Base-by-base conservation (phyloP, 2,797 vertebrate genomes). In the Sebastolobus altivelis region DNA sequence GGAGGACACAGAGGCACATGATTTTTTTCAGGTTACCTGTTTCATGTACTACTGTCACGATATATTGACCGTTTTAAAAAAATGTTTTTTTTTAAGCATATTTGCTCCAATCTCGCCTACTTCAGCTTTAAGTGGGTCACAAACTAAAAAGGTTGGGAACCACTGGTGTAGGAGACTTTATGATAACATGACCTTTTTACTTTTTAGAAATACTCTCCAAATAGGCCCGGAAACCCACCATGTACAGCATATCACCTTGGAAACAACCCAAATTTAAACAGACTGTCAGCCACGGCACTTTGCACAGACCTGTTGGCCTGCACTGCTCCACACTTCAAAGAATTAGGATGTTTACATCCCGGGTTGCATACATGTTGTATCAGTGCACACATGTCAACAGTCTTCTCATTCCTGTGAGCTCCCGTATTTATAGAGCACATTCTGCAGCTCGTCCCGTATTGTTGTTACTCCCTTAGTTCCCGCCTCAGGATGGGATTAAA, bases 351-450 rank as follows among this genome's bases (percentile, higher is more conserved):
- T 90, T 83, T 78, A 77, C 61, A 3, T 87, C 80, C 55, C 13
- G 2, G 10, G 46, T 35, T 78, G 59, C 77, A 73, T 80, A 79
- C 77, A 62, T 8, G 31, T 70, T 40, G 72, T 63, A 14, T 79
- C 58, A 70, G 74, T 83, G 75, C 86, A 22, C 69, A 82, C 88
- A 79, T 18, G 83, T 83, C 62, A 33, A 56, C 75, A 61, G 75
- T 68, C 72, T 33, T 6, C 79, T 80, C 75, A 29, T 83, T 88
- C 84, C 87, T 65, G 25, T 1, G 4, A 81, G 65, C 77, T 87
- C 92, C 86, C 80, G 65, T 89, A 90, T 93, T 90, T 89, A 78
- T 73, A 67, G 52, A 87, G 27, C 18, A 35, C 25, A 58, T 81
- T 86, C 83, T 74, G 43, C 55, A 54, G 63, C 49, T 70, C 65